Evolutionary conservation across 2,113 vertebrate genomes (phyloP).

Genomic region (Nothoprocta pentlandii): DNA sequence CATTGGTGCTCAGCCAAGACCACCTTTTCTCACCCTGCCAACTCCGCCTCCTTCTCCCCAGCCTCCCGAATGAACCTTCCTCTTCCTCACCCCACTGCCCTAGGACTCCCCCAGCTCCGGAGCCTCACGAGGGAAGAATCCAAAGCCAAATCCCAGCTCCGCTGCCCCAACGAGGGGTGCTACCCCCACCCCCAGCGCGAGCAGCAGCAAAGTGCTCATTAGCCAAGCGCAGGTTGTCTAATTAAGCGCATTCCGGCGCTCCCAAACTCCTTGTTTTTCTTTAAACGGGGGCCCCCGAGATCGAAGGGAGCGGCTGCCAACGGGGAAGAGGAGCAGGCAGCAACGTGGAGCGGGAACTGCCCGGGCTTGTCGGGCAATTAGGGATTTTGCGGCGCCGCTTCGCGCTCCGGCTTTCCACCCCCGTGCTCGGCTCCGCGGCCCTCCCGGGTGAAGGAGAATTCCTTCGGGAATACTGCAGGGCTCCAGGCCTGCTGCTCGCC

Average conservation of each 20-base stretch:
- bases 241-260: conserved; percentile 70
- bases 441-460: not conserved
- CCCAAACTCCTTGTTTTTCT: conserved; percentile 17
- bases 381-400: conserved; percentile 34
- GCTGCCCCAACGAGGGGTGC: conserved; percentile 42
- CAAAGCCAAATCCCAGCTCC: conserved; percentile 36
- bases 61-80: not conserved
- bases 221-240: conserved; percentile 52
- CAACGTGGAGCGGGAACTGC: conserved; percentile 67
- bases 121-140: not conserved
- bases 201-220: conserved; percentile 48
- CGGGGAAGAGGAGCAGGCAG: conserved; percentile 47
- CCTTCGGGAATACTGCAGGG: fast-evolving
- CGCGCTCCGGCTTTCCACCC: conserved; percentile 34
- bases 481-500: not conserved
- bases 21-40: not conserved
- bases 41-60: not conserved
- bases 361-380: conserved; percentile 77
- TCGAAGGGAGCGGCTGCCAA: conserved; percentile 69
- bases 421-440: not conserved
- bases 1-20: not conserved
- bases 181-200: conserved; percentile 55
- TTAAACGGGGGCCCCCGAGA: conserved; percentile 69
- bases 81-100: not conserved
- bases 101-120: not conserved